A percentile compares a stretch with the other conserved stretches of the same genome.
Conservation (phyloP, 2,888 invertebrate species). For the Agrotis exclamationis region DNA sequence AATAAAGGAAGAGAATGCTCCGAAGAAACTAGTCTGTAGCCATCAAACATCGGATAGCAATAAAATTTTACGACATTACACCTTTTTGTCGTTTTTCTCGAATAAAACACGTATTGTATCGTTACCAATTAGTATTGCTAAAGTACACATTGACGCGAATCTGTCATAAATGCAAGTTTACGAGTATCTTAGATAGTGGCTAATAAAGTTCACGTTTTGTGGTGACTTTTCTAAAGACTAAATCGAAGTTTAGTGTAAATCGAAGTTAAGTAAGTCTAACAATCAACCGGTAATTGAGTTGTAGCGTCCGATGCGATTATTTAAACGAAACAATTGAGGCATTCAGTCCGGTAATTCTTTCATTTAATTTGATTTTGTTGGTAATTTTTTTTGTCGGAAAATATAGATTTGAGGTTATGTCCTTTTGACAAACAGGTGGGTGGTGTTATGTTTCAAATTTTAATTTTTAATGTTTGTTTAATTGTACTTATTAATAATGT, state of each 20-base stretch:
- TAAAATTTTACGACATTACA: slow-evolving; percentile 29
- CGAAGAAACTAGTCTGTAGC: slow-evolving; percentile 6
- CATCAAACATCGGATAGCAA: slow-evolving; percentile 26
- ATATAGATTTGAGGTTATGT: slow-evolving; percentile 42
- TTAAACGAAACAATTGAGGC: slow-evolving; percentile 32
- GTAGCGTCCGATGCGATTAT: slow-evolving; percentile 29
- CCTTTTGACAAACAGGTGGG: background rate
- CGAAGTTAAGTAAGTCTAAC: slow-evolving; percentile 62
- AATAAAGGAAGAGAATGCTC: slow-evolving; percentile 1
- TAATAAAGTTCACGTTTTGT: slow-evolving; percentile 80
- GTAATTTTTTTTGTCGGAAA: slow-evolving; percentile 23
- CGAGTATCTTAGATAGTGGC: slow-evolving; percentile 76
- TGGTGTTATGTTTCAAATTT: background rate
- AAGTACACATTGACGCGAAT: slow-evolving; percentile 73
- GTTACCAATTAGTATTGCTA: slow-evolving; percentile 80
- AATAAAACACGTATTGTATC: slow-evolving; percentile 64
- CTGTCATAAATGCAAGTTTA: slow-evolving; percentile 81
- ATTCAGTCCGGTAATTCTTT: slow-evolving; percentile 20
- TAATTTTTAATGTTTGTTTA: no score
- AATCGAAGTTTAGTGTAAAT: slow-evolving; percentile 64
- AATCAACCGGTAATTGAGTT: slow-evolving; percentile 50
- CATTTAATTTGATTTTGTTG: slow-evolving; percentile 27
- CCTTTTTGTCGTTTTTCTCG: slow-evolving; percentile 23
- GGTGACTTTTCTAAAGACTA: slow-evolving; percentile 72
- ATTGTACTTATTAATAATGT: no score